Evolutionary conservation across 1,140 invertebrate species (phyloP).

Genomic region (Drosophila sturtevanti): DNA sequence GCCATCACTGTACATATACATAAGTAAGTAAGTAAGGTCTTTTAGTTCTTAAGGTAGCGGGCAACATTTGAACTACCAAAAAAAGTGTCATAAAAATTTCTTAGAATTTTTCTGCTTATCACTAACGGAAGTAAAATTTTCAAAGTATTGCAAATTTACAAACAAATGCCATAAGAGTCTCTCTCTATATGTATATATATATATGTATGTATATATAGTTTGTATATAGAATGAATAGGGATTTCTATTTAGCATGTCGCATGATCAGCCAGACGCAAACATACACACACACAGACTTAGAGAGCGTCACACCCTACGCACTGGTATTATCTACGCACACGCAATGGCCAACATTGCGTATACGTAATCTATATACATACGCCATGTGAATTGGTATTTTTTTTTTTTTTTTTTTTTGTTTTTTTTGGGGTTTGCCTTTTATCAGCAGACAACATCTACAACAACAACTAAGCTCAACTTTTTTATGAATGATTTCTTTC

Average conservation of each 20-base stretch:
- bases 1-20: constrained; percentile 13
- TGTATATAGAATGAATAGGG: not conserved
- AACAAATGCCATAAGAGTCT: too few species aligned
- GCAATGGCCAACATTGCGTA: constrained; percentile 35
- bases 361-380: constrained; percentile 36
- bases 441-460: constrained; percentile 43
- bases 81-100: constrained; percentile 46
- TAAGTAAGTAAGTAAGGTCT: not conserved
- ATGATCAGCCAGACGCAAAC: constrained; percentile 25
- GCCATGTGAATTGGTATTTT: constrained; percentile 38
- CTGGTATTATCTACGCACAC: constrained; percentile 19
- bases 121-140: not conserved
- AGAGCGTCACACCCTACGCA: constrained; percentile 5
- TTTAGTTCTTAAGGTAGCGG: too few species aligned
- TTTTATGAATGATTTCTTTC: constrained; percentile 39
- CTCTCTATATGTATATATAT: too few species aligned
- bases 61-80: too few species aligned
- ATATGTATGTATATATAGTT: too few species aligned
- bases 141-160: constrained; percentile 4
- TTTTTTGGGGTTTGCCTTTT: constrained; percentile 32
- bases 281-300: constrained; percentile 16
- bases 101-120: constrained; percentile 19
- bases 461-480: constrained; percentile 16
- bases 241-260: constrained; percentile 32
- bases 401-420: not conserved